phyloP scores from a whole-genome alignment of 1,140 invertebrate species.

The Glomeris maerens region DNA sequence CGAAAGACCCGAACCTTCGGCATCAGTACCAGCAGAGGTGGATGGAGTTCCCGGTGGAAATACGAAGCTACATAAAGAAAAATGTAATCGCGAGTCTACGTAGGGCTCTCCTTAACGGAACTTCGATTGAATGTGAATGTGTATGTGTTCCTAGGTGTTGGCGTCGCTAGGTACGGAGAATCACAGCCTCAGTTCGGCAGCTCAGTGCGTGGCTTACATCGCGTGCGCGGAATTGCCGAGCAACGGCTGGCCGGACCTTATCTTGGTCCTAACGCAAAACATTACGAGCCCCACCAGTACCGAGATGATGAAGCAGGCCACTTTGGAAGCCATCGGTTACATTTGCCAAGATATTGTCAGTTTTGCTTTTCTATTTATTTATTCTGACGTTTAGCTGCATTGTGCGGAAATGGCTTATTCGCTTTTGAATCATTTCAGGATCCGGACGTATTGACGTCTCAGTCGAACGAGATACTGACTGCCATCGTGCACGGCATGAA shows the following conservation, averaged over 20 bases:
- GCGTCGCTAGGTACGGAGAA: constrained; percentile 88
- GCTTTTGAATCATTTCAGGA: constrained; percentile 38
- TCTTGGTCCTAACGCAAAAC: constrained; percentile 71
- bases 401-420: too few species aligned
- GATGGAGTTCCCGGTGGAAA: constrained; percentile 74
- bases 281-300: constrained; percentile 52
- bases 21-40: constrained; percentile 77
- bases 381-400: too few species aligned
- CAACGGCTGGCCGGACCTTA: constrained; percentile 57
- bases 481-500: constrained; percentile 98
- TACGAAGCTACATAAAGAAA: constrained; percentile 75
- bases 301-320: constrained; percentile 89
- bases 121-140: constrained; percentile 11
- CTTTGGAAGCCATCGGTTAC: constrained; percentile 90
- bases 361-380: constrained; percentile 14
- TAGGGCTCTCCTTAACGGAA: background rate
- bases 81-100: constrained; percentile 53
- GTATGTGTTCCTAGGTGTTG: constrained; percentile 52
- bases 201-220: constrained; percentile 97
- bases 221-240: constrained; percentile 88
- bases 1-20: constrained; percentile 77
- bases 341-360: constrained; percentile 62
- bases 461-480: constrained; percentile 93
- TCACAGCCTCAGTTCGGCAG: constrained; percentile 83
- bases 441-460: constrained; percentile 72